A percentile compares a stretch with the other conserved stretches of the same genome.
phyloP scores from a whole-genome alignment of 2,797 vertebrate genomes.

The Hemitrygon akajei region DNA sequence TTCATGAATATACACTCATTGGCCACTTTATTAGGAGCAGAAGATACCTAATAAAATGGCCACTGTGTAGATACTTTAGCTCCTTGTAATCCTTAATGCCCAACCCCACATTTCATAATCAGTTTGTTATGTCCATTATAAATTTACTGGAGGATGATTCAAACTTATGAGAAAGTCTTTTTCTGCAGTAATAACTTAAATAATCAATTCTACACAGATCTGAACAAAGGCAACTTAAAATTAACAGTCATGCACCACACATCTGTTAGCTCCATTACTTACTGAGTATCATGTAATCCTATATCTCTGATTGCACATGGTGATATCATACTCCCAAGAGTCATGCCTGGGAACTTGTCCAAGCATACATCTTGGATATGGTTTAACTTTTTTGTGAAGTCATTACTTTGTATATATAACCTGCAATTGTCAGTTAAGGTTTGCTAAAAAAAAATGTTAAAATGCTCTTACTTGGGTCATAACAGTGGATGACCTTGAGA shows the following conservation, averaged over 20 bases:
- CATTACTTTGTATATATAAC: not conserved
- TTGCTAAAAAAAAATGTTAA: not conserved
- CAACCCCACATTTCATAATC: not conserved
- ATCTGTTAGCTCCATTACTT: not conserved
- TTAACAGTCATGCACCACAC: too few relatives aligned
- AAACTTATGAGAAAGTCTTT: not conserved
- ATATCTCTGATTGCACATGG: slow-evolving; percentile 5
- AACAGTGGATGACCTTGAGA: not conserved
- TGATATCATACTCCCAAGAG: slow-evolving; percentile 1
- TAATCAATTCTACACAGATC: not conserved
- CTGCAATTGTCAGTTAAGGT: not conserved
- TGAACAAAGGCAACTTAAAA: not conserved
- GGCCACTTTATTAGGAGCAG: too few relatives aligned
- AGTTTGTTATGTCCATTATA: not conserved
- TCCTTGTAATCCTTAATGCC: too few relatives aligned
- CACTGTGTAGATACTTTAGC: not conserved
- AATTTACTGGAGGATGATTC: not conserved
- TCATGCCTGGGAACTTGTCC: slow-evolving; percentile 1
- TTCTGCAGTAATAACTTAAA: not conserved
- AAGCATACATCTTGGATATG: not conserved
- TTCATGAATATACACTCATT: too few relatives aligned
- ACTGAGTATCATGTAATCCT: not conserved
- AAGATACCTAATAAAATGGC: too few relatives aligned
- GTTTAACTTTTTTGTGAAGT: not conserved
- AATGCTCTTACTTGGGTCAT: not conserved